These are phyloP conservation scores for Amaurobius ferox DNA, from an alignment of 2,888 invertebrate species.

Conservation along the genomic window DNA sequence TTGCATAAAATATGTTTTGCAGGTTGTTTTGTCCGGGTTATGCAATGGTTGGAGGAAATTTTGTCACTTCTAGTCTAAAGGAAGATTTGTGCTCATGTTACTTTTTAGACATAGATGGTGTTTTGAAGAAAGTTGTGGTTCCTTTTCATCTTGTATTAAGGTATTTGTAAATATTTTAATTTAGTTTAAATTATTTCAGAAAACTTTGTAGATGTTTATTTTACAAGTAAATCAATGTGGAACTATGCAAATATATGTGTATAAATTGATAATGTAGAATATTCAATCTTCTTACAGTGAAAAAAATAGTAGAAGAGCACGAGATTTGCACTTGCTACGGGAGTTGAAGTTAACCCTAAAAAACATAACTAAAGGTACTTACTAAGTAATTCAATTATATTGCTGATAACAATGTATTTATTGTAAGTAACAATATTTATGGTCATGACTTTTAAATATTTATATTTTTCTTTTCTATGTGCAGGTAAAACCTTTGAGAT, in stretches of 20 bases:
- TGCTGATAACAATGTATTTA: background rate
- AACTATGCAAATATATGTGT: too few species aligned
- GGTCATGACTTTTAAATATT: too few species aligned
- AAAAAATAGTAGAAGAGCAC: slow-evolving; percentile 89
- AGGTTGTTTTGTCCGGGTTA: slow-evolving; percentile 86
- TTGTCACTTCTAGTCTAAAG: slow-evolving; percentile 76
- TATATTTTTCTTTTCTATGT: slow-evolving; percentile 20
- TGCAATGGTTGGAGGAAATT: slow-evolving; percentile 86
- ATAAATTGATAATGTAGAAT: too few species aligned
- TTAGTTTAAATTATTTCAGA: too few species aligned
- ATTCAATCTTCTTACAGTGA: slow-evolving; percentile 84
- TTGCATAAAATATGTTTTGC: too few species aligned
- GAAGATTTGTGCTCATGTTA: slow-evolving; percentile 82
- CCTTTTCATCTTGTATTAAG: slow-evolving; percentile 93
- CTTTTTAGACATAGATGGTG: slow-evolving; percentile 89
- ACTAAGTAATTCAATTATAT: background rate
- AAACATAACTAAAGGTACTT: slow-evolving; percentile 59
- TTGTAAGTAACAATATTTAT: too few species aligned
- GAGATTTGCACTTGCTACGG: slow-evolving; percentile 91
- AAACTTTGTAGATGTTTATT: too few species aligned
- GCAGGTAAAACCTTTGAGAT: slow-evolving; percentile 73
- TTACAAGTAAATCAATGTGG: too few species aligned
- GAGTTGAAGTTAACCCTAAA: slow-evolving; percentile 79
- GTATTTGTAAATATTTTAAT: too few species aligned
- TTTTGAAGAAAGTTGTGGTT: slow-evolving; percentile 87